These are phyloP conservation scores for Drosophila paramelanica DNA, from an alignment of 2,888 invertebrate genomes.

Conservation along the genomic window DNA sequence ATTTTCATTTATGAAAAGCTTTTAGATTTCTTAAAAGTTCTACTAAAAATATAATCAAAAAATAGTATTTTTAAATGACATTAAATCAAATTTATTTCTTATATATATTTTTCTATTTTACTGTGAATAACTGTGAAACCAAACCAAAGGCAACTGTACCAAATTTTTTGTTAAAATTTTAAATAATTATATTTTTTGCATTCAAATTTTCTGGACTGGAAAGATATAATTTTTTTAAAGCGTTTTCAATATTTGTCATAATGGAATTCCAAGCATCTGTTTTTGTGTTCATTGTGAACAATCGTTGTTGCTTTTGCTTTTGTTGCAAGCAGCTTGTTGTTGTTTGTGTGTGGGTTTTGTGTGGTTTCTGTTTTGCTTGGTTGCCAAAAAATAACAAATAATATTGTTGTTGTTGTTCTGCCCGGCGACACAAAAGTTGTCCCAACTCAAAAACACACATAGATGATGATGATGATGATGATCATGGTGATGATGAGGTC, in stretches of 20 bases:
- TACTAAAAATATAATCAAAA: too few relatives aligned
- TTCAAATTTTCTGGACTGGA: neutral
- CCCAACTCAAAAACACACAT: constrained; percentile 4
- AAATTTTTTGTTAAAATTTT: too few relatives aligned
- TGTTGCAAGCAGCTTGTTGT: constrained; percentile 5
- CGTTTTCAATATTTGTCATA: neutral
- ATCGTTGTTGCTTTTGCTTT: constrained; percentile 17
- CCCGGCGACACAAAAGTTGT: constrained; percentile 58
- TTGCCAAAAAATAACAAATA: constrained; percentile 57
- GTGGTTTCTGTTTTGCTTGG: constrained; percentile 62
- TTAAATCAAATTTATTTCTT: too few relatives aligned
- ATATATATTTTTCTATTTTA: too few relatives aligned
- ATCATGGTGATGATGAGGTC: constrained; percentile 26
- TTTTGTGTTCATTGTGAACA: constrained; percentile 12
- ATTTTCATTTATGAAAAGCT: too few relatives aligned
- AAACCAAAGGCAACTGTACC: too few relatives aligned
- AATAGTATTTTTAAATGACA: too few relatives aligned
- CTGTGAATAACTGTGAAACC: too few relatives aligned
- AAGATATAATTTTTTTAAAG: neutral
- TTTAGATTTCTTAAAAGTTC: too few relatives aligned
- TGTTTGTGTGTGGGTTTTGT: constrained; percentile 29
- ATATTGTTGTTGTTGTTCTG: constrained; percentile 52
- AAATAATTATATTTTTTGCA: neutral
- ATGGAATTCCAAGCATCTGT: neutral
- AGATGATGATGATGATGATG: constrained; percentile 7